Conservation (phyloP, 2,113 vertebrate genomes). For the Collichthys lucidus region DNA sequence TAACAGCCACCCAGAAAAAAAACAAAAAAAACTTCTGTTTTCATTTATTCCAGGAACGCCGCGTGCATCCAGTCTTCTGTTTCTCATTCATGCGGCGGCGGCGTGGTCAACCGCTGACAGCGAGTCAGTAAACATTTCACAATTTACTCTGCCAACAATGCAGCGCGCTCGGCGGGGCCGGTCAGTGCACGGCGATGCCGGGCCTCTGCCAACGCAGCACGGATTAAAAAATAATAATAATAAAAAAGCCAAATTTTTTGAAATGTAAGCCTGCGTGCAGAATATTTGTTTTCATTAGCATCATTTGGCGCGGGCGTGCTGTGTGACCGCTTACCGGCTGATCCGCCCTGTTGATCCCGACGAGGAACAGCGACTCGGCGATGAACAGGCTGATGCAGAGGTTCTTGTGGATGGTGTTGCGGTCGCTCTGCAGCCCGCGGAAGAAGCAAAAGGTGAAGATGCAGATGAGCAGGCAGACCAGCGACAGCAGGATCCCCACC, state of each 20-base stretch:
- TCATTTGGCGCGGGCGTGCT: not conserved
- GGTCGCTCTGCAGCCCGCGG: constrained; percentile 96
- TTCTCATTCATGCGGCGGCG: constrained; percentile 40
- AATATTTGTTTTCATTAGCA: not conserved
- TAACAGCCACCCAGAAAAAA: constrained; percentile 1
- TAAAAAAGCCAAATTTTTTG: not conserved
- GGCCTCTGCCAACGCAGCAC: constrained; percentile 11
- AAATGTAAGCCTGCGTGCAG: not conserved
- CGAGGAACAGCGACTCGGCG: constrained; percentile 96
- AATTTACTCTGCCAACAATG: constrained; percentile 32
- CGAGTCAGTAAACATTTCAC: constrained; percentile 62
- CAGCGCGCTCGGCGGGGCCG: constrained; percentile 23
- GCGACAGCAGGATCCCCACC: constrained; percentile 97
- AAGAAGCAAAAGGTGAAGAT: constrained; percentile 99
- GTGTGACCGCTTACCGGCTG: constrained; percentile 88
- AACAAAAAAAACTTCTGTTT: constrained; percentile 11
- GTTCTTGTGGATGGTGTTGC: constrained; percentile 99
- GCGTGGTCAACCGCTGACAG: constrained; percentile 50
- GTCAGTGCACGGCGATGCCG: constrained; percentile 27
- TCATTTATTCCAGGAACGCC: constrained; percentile 38
- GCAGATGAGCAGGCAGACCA: constrained; percentile 98
- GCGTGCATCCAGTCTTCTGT: constrained; percentile 29
- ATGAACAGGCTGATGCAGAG: constrained; percentile 98
- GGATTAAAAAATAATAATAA: not conserved
- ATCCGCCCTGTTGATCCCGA: constrained; percentile 96